Evolutionary conservation across 2,888 invertebrate species (phyloP), one percentile per base, ranked within the genome.

Genomic region (Dioctria rufipes): DNA sequence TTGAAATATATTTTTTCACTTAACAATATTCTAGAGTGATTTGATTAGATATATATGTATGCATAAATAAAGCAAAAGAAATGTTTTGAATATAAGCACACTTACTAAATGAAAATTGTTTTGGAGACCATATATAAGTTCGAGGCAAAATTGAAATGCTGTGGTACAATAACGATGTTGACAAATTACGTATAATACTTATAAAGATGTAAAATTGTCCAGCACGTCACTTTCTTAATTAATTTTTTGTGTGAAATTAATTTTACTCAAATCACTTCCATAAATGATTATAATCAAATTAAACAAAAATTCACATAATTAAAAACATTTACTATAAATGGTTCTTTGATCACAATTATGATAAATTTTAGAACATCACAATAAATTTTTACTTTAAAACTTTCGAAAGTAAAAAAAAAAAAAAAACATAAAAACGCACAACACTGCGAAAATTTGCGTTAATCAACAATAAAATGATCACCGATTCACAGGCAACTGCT

Each of bases 371-470:
- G 46, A 67, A 67, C 67, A 46, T 49, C 67, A 67, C 67, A 67
- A 67, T 46, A 43, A 67, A 67, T 67, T 43, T 11, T 46, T 25
- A 46, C 67, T 43, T 67, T 67, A 46, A 67, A 67, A 8, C 67
- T 25, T 42, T 13, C 49, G 42, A 43, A 43, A 49, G 13, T n/a
- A 39, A 25, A 67, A 46, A 6, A n/a, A 49, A 13, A n/a, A 25
- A 25, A 25, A 25, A 25, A 25, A 25, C 2, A 25, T 25, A 25
- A 25, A 25, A 25, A 25, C 25, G 25, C 25, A 13, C 25, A 67
- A 67, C 67, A 67, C 67, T 46, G 67, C 67, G 43, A 67, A 67
- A 67, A 13, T 66, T 5, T 67, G 42, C 11, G 65, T 42, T 65
- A 65, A 65, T 40, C 46, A 67, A 67, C 67, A 8, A 46, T 46